These are phyloP conservation scores for Itoplectis maculator DNA, from an alignment of 2,888 invertebrate genomes.

Conservation along the genomic window DNA sequence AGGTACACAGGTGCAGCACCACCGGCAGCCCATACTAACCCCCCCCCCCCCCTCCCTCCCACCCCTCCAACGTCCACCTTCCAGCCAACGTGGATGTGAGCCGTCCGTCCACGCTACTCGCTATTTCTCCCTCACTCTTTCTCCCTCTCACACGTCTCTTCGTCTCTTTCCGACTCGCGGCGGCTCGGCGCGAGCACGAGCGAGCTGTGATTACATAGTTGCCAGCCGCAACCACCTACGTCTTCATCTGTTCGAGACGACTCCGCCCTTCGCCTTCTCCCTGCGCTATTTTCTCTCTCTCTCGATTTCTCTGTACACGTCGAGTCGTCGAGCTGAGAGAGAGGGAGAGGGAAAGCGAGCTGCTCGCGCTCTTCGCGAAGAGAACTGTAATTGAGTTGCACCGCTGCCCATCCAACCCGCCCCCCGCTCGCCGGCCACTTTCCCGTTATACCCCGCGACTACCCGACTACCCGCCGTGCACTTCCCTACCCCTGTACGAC, in stretches of 20 bases:
- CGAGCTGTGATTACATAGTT: constrained; percentile 72
- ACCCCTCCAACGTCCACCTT: too few relatives aligned
- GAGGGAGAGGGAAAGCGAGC: too few relatives aligned
- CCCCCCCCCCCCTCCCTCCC: background rate
- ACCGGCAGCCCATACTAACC: too few relatives aligned
- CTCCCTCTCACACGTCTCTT: too few relatives aligned
- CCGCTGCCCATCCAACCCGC: constrained; percentile 63
- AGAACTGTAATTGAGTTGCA: constrained; percentile 71
- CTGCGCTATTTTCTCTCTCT: background rate
- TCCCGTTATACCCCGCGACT: constrained; percentile 44
- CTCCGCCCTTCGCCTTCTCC: constrained; percentile 56
- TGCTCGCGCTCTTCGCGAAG: constrained; percentile 48
- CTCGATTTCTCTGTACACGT: background rate
- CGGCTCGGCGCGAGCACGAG: constrained; percentile 3
- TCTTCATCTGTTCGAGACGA: constrained; percentile 71
- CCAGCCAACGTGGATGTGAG: background rate
- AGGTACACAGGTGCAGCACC: constrained; percentile 7
- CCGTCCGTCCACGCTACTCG: constrained; percentile 14
- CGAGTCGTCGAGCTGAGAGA: too few relatives aligned
- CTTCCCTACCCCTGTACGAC: background rate
- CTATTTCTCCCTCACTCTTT: background rate
- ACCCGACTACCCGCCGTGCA: constrained; percentile 9
- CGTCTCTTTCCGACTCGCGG: too few relatives aligned
- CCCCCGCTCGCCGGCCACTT: constrained; percentile 52
- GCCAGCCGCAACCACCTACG: constrained; percentile 67